These are phyloP conservation scores for Ptilonorhynchus violaceus DNA, from an alignment of 2,113 vertebrate genomes.

Conservation along the genomic window DNA sequence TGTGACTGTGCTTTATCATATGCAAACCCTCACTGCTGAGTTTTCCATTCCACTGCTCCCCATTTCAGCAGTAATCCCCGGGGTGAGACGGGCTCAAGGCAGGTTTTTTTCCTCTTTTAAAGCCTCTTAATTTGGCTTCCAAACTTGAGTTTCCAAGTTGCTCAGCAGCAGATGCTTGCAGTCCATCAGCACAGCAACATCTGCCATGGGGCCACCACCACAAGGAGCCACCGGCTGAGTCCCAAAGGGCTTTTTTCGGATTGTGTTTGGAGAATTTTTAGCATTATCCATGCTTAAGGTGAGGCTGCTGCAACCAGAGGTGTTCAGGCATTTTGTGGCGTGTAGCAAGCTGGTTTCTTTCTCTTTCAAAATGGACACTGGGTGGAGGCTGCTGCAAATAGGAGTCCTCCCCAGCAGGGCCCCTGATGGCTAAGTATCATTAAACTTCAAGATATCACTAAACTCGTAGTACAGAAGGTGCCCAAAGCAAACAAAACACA, in stretches of 20 bases:
- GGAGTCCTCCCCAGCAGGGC: not conserved
- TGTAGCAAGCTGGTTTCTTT: not conserved
- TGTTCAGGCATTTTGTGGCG: not conserved
- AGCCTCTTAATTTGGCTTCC: constrained; percentile 20
- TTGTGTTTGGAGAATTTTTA: not conserved
- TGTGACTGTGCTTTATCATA: constrained; percentile 27
- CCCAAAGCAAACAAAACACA: not conserved
- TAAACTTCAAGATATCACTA: not conserved
- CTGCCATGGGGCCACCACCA: not conserved
- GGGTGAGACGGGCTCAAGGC: not conserved
- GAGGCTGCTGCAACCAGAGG: not conserved
- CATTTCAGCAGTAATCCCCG: constrained; percentile 32
- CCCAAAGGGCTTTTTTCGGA: not conserved
- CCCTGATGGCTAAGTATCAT: not conserved
- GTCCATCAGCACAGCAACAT: not conserved
- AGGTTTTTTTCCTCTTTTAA: constrained; percentile 21
- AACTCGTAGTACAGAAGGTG: not conserved
- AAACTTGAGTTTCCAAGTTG: constrained; percentile 14
- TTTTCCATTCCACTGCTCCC: constrained; percentile 51
- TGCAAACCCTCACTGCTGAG: constrained; percentile 36
- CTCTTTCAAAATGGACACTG: not conserved
- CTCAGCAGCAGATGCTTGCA: not conserved
- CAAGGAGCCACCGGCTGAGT: not conserved
- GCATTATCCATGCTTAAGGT: not conserved
- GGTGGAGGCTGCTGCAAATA: not conserved